Evolutionary conservation across 92 coral and sea anemone species (phyloP).

Genomic region (Parazoanthus atlanticus): DNA sequence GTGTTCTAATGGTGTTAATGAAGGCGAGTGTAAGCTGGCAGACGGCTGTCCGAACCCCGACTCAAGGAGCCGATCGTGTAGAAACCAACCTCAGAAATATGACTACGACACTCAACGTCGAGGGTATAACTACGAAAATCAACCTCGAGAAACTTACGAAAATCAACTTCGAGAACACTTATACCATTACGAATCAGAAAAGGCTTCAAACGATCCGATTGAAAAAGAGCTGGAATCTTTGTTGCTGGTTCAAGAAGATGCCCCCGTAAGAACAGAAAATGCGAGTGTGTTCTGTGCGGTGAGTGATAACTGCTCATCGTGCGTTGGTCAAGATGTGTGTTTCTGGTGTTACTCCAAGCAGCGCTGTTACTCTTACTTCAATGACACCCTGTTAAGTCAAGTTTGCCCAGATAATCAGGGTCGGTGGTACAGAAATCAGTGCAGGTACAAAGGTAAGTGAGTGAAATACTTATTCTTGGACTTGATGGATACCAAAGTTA

Average conservation of each 20-base stretch:
- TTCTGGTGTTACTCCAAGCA: slow-evolving; percentile 11
- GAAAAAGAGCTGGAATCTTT: slow-evolving; percentile 14
- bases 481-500: too few species aligned
- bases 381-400: neutral
- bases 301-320: slow-evolving; percentile 33
- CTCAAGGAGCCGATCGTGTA: slow-evolving; percentile 1
- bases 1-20: slow-evolving; percentile 1
- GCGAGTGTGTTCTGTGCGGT: slow-evolving; percentile 29
- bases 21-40: slow-evolving; percentile 3
- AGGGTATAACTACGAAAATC: neutral
- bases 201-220: neutral
- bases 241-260: neutral
- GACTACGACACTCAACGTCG: neutral
- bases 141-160: neutral
- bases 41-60: neutral
- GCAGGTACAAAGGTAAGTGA: slow-evolving; percentile 31
- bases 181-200: neutral
- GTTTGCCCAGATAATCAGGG: slow-evolving; percentile 6
- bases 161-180: neutral
- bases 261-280: slow-evolving; percentile 18
- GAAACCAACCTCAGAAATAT: slow-evolving; percentile 11
- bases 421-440: slow-evolving; percentile 28
- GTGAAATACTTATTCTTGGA: neutral
- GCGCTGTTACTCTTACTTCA: slow-evolving; percentile 22
- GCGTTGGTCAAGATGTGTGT: slow-evolving; percentile 15